These are phyloP conservation scores for Hyla sarda DNA, from an alignment of 2,113 vertebrate genomes.

Conservation along the genomic window DNA sequence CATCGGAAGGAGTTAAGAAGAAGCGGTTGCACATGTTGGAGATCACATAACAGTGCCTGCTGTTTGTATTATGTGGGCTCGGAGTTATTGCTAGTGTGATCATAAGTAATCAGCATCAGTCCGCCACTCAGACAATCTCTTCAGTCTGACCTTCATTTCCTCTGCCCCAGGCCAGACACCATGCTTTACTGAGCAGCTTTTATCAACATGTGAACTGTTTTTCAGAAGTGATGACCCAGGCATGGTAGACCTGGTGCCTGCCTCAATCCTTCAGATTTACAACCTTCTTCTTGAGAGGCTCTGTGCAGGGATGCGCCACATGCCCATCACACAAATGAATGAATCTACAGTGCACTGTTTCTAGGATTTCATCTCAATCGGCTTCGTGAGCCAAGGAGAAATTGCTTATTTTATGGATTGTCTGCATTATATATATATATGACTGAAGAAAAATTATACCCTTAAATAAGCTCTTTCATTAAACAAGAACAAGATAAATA, in stretches of 20 bases:
- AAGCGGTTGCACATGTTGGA: constrained; percentile 1
- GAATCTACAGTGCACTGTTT: neutral
- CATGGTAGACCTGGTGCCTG: constrained; percentile 30
- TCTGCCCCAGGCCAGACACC: constrained; percentile 43
- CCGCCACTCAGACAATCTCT: constrained; percentile 37
- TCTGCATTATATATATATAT: neutral
- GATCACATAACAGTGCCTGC: constrained; percentile 9
- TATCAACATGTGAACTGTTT: constrained; percentile 10
- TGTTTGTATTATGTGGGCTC: constrained; percentile 31
- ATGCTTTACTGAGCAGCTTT: constrained; percentile 39
- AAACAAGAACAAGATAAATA: neutral
- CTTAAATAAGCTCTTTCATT: neutral
- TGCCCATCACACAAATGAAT: constrained; percentile 13
- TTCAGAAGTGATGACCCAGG: constrained; percentile 33
- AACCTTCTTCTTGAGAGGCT: constrained; percentile 14
- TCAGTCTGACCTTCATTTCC: constrained; percentile 49
- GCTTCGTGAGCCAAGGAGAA: neutral
- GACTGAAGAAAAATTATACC: neutral
- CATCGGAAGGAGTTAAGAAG: neutral
- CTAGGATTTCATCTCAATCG: constrained; percentile 19
- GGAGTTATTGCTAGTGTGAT: constrained; percentile 5
- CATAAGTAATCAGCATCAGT: constrained; percentile 43
- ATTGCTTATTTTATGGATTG: neutral
- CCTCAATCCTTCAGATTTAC: constrained; percentile 27
- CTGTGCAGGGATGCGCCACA: neutral